Conservation (phyloP, 2,113 vertebrate genomes). For the Oryzias melastigma region DNA sequence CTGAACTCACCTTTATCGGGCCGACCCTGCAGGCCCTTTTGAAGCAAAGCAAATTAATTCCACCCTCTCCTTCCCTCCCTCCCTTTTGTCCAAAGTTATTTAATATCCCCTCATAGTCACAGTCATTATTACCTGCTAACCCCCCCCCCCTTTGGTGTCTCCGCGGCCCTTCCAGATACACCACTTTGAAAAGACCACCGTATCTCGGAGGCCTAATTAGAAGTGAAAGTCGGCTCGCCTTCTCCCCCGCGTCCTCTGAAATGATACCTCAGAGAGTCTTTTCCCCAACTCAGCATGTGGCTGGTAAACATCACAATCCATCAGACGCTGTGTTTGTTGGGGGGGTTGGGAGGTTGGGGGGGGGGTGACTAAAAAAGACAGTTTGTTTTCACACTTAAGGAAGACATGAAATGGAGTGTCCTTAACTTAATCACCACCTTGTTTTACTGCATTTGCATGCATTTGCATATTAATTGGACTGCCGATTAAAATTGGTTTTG, state of each 20-base stretch:
- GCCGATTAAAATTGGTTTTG: constrained; percentile 99
- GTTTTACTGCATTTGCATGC: constrained; percentile 99
- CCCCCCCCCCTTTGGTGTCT: constrained; percentile 5
- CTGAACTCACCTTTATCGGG: constrained; percentile 35
- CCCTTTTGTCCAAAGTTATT: constrained; percentile 45
- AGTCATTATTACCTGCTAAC: constrained; percentile 78
- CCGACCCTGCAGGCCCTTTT: constrained; percentile 35
- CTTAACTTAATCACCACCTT: constrained; percentile 99
- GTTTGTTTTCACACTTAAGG: constrained; percentile 99
- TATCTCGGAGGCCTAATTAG: constrained; percentile 81
- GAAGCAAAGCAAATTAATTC: constrained; percentile 47
- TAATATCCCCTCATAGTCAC: constrained; percentile 60
- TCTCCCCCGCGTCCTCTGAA: constrained; percentile 25
- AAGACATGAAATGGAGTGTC: constrained; percentile 99
- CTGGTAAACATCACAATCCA: constrained; percentile 96
- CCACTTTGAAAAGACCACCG: constrained; percentile 71
- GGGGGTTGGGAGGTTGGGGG: not conserved
- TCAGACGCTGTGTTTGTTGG: constrained; percentile 77
- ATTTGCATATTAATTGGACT: constrained; percentile 99
- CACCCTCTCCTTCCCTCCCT: constrained; percentile 24
- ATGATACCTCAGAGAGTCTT: constrained; percentile 63
- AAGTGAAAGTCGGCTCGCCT: constrained; percentile 42
- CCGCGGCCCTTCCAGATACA: constrained; percentile 43
- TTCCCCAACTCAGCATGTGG: constrained; percentile 73
- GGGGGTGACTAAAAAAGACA: constrained; percentile 51